Evolutionary conservation across 2,113 vertebrate genomes (phyloP), one percentile per base, ranked within the genome.

Genomic region (Silurus asotus): DNA sequence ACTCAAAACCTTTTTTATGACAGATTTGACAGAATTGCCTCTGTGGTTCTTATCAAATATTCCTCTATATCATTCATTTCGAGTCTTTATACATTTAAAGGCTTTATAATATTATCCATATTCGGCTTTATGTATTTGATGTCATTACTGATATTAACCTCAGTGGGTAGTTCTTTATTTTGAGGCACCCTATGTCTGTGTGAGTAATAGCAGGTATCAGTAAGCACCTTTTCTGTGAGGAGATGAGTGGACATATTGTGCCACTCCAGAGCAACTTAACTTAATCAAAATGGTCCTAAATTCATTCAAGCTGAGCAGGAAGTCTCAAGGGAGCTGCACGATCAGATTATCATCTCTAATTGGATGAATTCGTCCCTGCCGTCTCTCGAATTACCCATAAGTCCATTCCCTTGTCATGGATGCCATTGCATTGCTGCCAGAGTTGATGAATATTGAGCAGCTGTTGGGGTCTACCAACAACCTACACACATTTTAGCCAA

Each of bases 301-400:
- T 82, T 76, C 85, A 84, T 82, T 84, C 81, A 25, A 48, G 82
- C 78, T 70, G 67, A 70, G 83, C 70, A 20, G 85, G 37, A 76
- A 59, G 37, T 65, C 89, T 78, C 87, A 0, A 20, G 84, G 84
- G 89, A 70, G 78, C 72, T 10, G 76, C 49, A 62, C 25, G 79
- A 86, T 84, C 89, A 87, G 90, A 88, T 91, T 82, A 85, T 87
- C 86, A 88, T 86, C 87, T 88, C 83, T 91, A 90, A 90, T 89
- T 88, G 88, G 89, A 88, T 81, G 81, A 89, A 81, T 89, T 77
- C 81, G 84, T 86, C 85, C 61, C 65, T 28, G 65, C 55, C 55
- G 45, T 49, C 89, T 84, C 82, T 84, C 87, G 49, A 75, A 72
- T 87, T 89, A 88, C 88, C 75, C 84, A 87, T 84, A 84, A 89